Base-by-base conservation (phyloP, 1,140 invertebrate species). In the Sweltsa coloradensis region DNA sequence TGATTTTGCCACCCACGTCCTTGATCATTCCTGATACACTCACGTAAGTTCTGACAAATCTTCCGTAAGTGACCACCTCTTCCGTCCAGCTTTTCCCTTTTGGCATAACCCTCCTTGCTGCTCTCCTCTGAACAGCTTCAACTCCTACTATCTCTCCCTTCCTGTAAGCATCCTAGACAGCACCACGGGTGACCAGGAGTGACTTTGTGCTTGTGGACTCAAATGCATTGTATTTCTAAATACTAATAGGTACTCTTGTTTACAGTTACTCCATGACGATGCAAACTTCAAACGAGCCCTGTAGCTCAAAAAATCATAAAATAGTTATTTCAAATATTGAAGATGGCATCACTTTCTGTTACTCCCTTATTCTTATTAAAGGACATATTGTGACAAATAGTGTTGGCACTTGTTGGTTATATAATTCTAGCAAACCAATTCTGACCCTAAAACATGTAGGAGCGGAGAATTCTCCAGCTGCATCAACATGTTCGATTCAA, bases 361-460 rank as follows among this genome's bases (percentile, higher is more conserved):
- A 51, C 34, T 47, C 50, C n/a, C 29, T 51, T 18, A 16, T 31
- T 5, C 22, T 51, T 3, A 22, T 51, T 18, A 51, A 51, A 19
- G 50, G 50, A 1, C 29, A 26, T 2, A 39, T 51, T 27, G 27
- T 22, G 0, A 39, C 34, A 23, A 16, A 18, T 4, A 46, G 19
- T 29, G 23, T 24, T 36, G 19, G 23, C 14, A 41, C 37, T 13
- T 36, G 14, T 11, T 23, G 27, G 24, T 16, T 24, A 21, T 34
- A 29, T n/a, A 25, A 29, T 14, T 19, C n/a, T 14, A 26, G 14
- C 5, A 34, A 44, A 37, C 14, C 45, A 1, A 46, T 22, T n/a
- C 18, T 26, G 16, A 16, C 19, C 6, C 31, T 29, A 6, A 22
- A 36, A 13, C 19, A 18, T 26, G 34, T 14, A 5, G 14, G 11